Evolutionary conservation across 2,888 invertebrate species (phyloP), one percentile per base, ranked within the genome.

Genomic region (Macrostomum cliftonense): DNA sequence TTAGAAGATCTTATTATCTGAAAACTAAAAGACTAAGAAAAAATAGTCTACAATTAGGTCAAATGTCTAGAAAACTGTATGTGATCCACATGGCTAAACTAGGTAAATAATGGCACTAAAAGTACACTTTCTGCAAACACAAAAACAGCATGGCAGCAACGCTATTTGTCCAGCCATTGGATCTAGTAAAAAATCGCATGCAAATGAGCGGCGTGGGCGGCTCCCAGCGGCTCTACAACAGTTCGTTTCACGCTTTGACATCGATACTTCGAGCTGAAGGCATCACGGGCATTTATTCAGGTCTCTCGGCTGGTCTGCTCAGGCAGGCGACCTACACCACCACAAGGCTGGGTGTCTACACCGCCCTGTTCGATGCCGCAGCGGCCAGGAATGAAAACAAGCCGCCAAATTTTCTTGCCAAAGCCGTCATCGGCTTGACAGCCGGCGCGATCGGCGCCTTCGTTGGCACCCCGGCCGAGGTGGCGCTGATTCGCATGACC

Each of bases 251-350:
- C 53, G 81, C 85, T 1, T 73, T 88, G 13, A 75, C 77, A 36
- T 78, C 79, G 50, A 86, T 97, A 50, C 62, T 89, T 1, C 78
- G 77, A 54, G 81, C 81, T 54, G 95, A 97, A 68, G 97, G 97
- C 0, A 63, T 87, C 16, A 62, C 81, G 42, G 82, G 82, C 0
- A 70, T 95, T 46, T 97, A 97, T 67, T 79, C 81, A 12, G 95
- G 72, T 0, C 75, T 95, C 2, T 86, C 88, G 0, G 91, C 91
- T 2, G 91, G 86, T 0, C 73, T 97, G 1, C 72, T 97, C 46
- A 74, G 97, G 53, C 97, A 99, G 67, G 95, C 95, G 0, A 91
- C 95, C 0, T 99, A 99, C 68, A 97, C 97, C 0, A 97, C 97
- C 0, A 83, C 87, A 0, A 76, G 97, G 52, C 77, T 99, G 44